Base-by-base conservation (phyloP, 2,888 invertebrate genomes). In the Oasisia sp. region DNA sequence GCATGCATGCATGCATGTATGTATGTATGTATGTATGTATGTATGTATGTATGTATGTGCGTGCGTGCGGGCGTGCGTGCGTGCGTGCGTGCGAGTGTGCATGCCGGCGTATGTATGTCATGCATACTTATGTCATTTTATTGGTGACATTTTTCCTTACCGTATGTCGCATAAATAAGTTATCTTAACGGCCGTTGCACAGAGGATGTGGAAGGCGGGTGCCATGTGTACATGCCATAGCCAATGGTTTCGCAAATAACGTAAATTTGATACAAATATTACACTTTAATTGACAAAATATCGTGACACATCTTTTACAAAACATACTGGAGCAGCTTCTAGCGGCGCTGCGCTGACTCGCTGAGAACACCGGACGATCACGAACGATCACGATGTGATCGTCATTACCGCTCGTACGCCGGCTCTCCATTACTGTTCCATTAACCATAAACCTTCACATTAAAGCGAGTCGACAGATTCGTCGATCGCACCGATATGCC, bases 381-480 rank as follows among this genome's bases (percentile, higher is more conserved):
- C 27, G 27, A 19, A 50, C 50, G 50, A 50, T 50, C 50, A 50
- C 27, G 27, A 19, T 74, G 74, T 27, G 74, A 19, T 74, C 74
- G 4, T 19, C 19, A 19, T 19, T 3, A 74, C 74, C 14, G 74
- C 74, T 27, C 27, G 27, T 74, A 19, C 19, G 74, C n/a, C 4
- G 7, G 27, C 7, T 19, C 27, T 74, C 74, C 27, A 19, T 27
- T 74, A 74, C 74, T 7, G 74, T 74, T 74, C 74, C 74, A 74
- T 74, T 74, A 74, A n/a, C n/a, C 74, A 74, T 74, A 74, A 74
- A 74, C 74, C 74, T 74, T 74, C n/a, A 74, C 74, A 74, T 74
- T 74, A 74, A 74, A n/a, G 27, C 74, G 27, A 50, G 19, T 74
- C 74, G 74, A 74, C 74, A 74, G 74, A 74, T 74, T 74, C 74